phyloP scores from a whole-genome alignment of 2,113 vertebrate species.

The Hucho hucho region DNA sequence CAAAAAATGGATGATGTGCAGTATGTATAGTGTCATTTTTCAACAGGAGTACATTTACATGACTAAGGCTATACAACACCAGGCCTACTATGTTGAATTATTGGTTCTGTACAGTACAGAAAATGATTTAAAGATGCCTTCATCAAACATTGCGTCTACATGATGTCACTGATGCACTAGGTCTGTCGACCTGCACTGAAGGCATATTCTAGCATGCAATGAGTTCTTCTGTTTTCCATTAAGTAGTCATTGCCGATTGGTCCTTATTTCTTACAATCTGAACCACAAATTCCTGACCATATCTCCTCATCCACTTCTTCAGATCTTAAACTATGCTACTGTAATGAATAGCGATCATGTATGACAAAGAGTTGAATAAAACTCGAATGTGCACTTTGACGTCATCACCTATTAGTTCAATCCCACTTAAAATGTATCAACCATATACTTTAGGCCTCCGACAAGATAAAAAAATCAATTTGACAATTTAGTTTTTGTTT shows the following conservation, averaged over 20 bases:
- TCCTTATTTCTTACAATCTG: background rate
- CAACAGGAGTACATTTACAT: background rate
- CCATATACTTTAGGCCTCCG: too few relatives aligned
- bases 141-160: too few relatives aligned
- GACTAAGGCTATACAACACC: background rate
- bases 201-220: background rate
- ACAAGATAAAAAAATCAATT: too few relatives aligned
- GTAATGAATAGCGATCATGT: background rate
- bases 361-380: background rate
- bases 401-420: too few relatives aligned
- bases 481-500: too few relatives aligned
- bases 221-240: background rate
- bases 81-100: background rate
- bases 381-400: background rate
- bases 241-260: background rate
- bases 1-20: background rate
- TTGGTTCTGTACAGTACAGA: too few relatives aligned
- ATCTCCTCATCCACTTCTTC: slow-evolving; percentile 2
- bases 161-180: background rate
- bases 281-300: background rate
- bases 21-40: background rate
- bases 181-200: background rate
- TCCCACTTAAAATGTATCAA: too few relatives aligned
- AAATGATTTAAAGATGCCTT: too few relatives aligned
- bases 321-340: background rate